These are phyloP conservation scores for Centropus unirufus DNA, from an alignment of 2,113 vertebrate species.

Conservation along the genomic window DNA sequence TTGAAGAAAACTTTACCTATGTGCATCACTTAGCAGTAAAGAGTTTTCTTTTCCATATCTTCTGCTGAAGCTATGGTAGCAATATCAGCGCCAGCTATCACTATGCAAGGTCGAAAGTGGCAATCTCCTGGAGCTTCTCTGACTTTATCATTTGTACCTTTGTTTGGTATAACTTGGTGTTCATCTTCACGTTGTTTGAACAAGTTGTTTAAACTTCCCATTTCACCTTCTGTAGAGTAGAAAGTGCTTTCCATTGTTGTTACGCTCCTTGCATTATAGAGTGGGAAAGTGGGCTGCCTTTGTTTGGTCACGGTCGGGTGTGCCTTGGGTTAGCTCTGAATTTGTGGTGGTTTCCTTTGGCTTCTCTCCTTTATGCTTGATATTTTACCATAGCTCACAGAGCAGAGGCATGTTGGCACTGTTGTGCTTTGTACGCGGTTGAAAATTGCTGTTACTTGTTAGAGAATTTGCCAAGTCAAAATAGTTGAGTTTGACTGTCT, in stretches of 20 bases:
- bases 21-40: conserved; percentile 9
- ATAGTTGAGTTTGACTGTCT: conserved; percentile 69
- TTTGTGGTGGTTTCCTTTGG: neutral
- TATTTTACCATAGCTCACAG: conserved; percentile 66
- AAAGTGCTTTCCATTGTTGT: neutral
- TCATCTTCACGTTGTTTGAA: neutral
- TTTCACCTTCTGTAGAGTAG: neutral
- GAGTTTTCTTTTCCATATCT: conserved; percentile 6
- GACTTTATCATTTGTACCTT: conserved; percentile 1
- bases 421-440: conserved; percentile 62
- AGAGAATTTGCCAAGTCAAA: conserved; percentile 58
- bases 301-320: neutral
- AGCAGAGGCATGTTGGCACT: conserved; percentile 58
- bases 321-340: neutral
- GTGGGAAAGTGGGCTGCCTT: neutral
- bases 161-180: neutral
- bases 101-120: conserved; percentile 68
- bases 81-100: conserved; percentile 57
- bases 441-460: conserved; percentile 64
- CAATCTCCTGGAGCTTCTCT: conserved; percentile 42
- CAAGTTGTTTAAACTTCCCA: neutral
- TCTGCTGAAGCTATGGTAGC: conserved; percentile 55
- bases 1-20: conserved; percentile 17
- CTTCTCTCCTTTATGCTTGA: conserved; percentile 47
- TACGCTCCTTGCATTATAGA: neutral